Evolutionary conservation across 2,797 vertebrate species (phyloP), one percentile per base, ranked within the genome.

Genomic region (Paratrypauchen microcephalus): DNA sequence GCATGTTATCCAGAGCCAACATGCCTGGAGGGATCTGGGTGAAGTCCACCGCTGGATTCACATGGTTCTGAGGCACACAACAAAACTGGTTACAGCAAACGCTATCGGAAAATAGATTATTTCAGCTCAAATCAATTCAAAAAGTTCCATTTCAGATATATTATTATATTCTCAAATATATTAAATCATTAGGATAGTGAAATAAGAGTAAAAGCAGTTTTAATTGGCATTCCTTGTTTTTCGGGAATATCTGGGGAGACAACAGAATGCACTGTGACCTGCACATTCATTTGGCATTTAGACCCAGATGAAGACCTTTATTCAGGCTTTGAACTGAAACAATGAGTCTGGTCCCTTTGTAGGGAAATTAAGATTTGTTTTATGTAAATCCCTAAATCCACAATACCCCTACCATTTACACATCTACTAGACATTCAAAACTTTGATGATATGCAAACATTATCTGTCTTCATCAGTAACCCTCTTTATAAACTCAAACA

Each of bases 41-140:
- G 78, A 99, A 99, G 92, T 99, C 97, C 94, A 99, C 94, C 2
- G 97, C 97, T n/a, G 97, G 97, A 89, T 99, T 99, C 79, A 99
- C 97, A 4, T 99, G 97, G 79, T 99, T 99, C 97, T 99, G 91
- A 60, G 68, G 79, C 75, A 81, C 60, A 87, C n/a, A 79, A 21
- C 65, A 64, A 58, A 30, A 70, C 23, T 19, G 47, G 47, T 65
- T 65, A 65, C 9, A 52, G 26, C 16, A 65, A 56, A 66, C 21
- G 19, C 30, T 16, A 54, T 26, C 24, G 5, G 8, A 15, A 65
- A 52, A 65, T 65, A n/a, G 21, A 52, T 39, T 55, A 45, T 55
- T 41, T 56, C 16, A 56, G 65, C 30, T 39, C 16, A 12, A 39
- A 66, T 66, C 52, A 56, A 41, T 66, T 39, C n/a, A 24, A 56